Base-by-base conservation (phyloP, 2,113 vertebrate genomes). In the Callaeas wilsoni region DNA sequence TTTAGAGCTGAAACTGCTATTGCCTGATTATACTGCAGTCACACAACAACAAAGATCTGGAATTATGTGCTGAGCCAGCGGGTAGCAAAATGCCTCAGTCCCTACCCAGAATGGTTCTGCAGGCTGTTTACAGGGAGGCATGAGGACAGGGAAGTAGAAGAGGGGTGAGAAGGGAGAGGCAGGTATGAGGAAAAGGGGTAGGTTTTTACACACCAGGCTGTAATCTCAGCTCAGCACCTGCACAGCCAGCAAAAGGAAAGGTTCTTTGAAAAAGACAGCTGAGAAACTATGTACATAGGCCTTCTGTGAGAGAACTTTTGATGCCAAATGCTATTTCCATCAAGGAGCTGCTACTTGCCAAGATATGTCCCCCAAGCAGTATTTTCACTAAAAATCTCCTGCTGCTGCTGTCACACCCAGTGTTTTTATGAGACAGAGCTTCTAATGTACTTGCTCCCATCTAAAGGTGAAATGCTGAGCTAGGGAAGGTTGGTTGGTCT, bases 211-310 rank as follows among this genome's bases (percentile, higher is more conserved):
- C 84, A 81, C 87, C 47, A 71, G 76, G 39, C 47, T 74, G 67
- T 67, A 96, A 96, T 95, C 92, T 94, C 90, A 55, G 44, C 56
- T 86, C 82, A 59, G 67, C 94, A 97, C 90, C 92, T 94, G 90
- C 85, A 59, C 32, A 67, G 42, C 33, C 59, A 77, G 70, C 76
- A 52, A 80, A 87, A 85, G 64, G 70, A 70, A 91, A 71, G 55
- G 42, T 19, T 71, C 64, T 96, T 92, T 94, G 92, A 90, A 96
- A 87, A 85, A 1, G 32, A 79, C 78, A 91, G 41, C 75, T 70
- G 52, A 94, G 87, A 83, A 95, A 65, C 50, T 25, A 33, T 4
- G 29, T n/a, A 35, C 35, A 10, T 0, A 53, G 55, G 26, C 65
- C 19, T 85, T 70, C 84, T 93, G 82, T 25, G 64, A 88, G 62